phyloP scores from a whole-genome alignment of 92 coral and sea anemone genomes.

The Phymanthus crucifer region DNA sequence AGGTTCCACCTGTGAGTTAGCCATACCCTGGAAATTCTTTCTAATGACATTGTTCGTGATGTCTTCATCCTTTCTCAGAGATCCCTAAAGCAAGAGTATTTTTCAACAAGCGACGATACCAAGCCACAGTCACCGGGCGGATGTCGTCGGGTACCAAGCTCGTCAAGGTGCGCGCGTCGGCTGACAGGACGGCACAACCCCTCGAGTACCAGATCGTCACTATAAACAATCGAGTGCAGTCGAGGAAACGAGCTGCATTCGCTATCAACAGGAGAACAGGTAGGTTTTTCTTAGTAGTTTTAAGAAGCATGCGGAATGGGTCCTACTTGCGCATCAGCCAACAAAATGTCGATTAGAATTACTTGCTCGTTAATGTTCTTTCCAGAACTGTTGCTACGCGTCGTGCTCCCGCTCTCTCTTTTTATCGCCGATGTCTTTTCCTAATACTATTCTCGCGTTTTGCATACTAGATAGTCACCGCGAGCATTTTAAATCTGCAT shows the following conservation, averaged over 20 bases:
- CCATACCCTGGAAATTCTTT: too few species aligned
- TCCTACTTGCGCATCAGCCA: too few species aligned
- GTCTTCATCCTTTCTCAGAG: slow-evolving; percentile 30
- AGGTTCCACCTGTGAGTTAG: too few species aligned
- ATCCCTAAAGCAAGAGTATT: slow-evolving; percentile 44
- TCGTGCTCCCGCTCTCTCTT: too few species aligned
- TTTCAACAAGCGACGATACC: slow-evolving; percentile 63
- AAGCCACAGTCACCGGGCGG: slow-evolving; percentile 41
- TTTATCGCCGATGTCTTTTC: too few species aligned
- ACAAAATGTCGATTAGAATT: too few species aligned
- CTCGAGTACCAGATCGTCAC: slow-evolving; percentile 55
- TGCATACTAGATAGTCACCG: too few species aligned
- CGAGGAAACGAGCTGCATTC: slow-evolving; percentile 31
- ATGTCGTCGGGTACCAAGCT: slow-evolving; percentile 54
- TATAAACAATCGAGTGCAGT: slow-evolving; percentile 43
- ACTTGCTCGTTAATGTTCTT: too few species aligned
- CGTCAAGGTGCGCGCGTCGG: slow-evolving; percentile 60
- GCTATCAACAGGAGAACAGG: slow-evolving; percentile 37
- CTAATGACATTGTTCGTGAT: neutral
- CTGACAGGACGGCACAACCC: slow-evolving; percentile 41
- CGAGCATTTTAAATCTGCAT: too few species aligned
- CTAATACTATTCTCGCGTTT: too few species aligned
- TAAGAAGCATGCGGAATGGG: neutral
- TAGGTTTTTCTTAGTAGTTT: neutral
- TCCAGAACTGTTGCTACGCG: too few species aligned